Conservation (phyloP, 2,888 invertebrate genomes). For the Drosophila monieri region DNA sequence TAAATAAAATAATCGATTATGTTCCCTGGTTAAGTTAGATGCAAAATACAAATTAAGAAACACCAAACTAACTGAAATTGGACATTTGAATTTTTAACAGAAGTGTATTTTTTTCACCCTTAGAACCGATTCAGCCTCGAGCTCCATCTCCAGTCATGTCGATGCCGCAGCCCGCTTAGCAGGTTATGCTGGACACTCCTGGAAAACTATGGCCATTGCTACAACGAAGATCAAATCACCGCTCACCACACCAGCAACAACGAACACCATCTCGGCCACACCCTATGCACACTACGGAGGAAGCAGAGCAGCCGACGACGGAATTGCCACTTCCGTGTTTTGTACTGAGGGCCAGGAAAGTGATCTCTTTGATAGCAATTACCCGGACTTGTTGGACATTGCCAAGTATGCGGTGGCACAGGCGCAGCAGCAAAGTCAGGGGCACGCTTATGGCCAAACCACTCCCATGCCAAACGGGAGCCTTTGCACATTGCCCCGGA, state of each 20-base stretch:
- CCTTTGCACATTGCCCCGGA: constrained; percentile 88
- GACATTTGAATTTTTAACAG: no score
- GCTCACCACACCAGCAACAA: constrained; percentile 59
- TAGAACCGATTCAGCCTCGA: constrained; percentile 85
- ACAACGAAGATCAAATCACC: constrained; percentile 81
- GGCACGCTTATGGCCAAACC: constrained; percentile 20
- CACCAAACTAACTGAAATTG: no score
- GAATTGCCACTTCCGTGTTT: constrained; percentile 80
- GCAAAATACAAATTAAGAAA: no score
- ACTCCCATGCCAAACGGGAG: constrained; percentile 67
- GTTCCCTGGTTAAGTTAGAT: no score
- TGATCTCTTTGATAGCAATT: constrained; percentile 83
- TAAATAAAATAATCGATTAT: no score
- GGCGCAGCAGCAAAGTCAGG: constrained; percentile 53
- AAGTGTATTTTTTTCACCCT: constrained; percentile 60
- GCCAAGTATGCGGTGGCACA: constrained; percentile 83
- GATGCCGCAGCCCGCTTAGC: constrained; percentile 82
- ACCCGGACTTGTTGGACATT: constrained; percentile 83
- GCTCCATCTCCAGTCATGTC: constrained; percentile 85
- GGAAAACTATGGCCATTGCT: constrained; percentile 80
- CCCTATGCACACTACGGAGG: constrained; percentile 49
- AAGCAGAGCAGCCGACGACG: constrained; percentile 62
- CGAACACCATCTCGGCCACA: constrained; percentile 17
- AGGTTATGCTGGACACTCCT: constrained; percentile 67
- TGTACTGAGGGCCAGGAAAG: constrained; percentile 83